These are phyloP conservation scores for Alectura lathami DNA, from an alignment of 2,113 vertebrate genomes.

Conservation along the genomic window DNA sequence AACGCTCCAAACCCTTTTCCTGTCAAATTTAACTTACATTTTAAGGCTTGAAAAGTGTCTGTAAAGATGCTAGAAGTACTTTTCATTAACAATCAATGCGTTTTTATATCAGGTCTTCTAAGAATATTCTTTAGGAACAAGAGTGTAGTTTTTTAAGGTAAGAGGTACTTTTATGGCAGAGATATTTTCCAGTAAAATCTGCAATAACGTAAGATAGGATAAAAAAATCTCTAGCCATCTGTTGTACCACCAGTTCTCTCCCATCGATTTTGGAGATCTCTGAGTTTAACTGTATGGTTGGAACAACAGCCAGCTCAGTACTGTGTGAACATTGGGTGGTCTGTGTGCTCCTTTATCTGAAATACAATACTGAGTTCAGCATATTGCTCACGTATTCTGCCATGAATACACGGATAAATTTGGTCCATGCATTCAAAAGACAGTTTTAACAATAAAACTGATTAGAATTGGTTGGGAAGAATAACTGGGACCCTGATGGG, in stretches of 20 bases:
- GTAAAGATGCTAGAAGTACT: not conserved
- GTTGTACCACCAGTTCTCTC: not conserved
- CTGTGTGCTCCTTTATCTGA: not conserved
- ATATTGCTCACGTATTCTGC: not conserved
- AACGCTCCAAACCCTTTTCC: conserved; percentile 91
- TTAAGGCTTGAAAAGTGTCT: not conserved
- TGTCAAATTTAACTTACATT: conserved; percentile 55
- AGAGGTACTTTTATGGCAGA: not conserved
- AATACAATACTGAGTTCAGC: not conserved
- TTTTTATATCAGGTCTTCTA: not conserved
- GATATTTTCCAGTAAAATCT: not conserved
- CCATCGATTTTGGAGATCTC: not conserved
- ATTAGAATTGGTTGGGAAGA: not conserved
- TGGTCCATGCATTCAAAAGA: not conserved
- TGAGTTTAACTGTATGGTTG: not conserved
- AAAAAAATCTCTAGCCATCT: accelerated
- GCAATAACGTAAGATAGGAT: not conserved
- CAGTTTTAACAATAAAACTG: not conserved
- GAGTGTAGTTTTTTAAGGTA: not conserved
- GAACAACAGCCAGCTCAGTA: not conserved
- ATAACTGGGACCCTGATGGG: not conserved
- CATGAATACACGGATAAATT: not conserved
- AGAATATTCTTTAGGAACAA: not conserved
- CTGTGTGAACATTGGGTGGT: not conserved
- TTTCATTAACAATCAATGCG: not conserved